A percentile compares a stretch with the other conserved stretches of the same genome.
Evolutionary conservation across 2,113 vertebrate species (phyloP).

Genomic region (Alligator sinensis): DNA sequence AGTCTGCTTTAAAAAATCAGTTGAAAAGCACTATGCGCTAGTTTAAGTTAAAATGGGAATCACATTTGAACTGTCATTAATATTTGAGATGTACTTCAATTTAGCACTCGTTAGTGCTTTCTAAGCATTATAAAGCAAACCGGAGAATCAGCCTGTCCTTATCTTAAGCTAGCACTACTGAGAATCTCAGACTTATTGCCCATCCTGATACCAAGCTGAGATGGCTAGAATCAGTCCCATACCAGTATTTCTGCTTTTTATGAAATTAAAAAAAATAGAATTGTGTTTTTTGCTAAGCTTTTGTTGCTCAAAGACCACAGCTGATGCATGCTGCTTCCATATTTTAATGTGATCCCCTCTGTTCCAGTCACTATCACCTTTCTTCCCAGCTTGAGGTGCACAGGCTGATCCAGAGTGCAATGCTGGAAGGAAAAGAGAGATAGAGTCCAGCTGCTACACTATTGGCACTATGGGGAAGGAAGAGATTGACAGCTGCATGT

Average conservation of each 20-base stretch:
- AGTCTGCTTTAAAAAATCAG: slow-evolving; percentile 17
- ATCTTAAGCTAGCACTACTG: slow-evolving; percentile 42
- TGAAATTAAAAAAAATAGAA: slow-evolving; percentile 60
- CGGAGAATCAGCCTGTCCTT: slow-evolving; percentile 37
- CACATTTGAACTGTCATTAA: slow-evolving; percentile 59
- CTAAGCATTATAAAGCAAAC: slow-evolving; percentile 73
- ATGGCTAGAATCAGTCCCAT: slow-evolving; percentile 28
- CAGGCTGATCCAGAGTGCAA: background rate
- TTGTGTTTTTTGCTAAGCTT: slow-evolving; percentile 35
- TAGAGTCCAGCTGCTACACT: background rate
- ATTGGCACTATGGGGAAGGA: background rate
- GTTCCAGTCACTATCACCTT: background rate
- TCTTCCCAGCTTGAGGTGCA: slow-evolving; percentile 8
- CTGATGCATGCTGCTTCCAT: slow-evolving; percentile 43
- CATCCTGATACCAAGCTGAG: slow-evolving; percentile 36
- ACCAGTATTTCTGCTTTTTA: slow-evolving; percentile 28
- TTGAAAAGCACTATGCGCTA: background rate
- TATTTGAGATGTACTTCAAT: slow-evolving; percentile 69
- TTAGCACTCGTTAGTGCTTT: slow-evolving; percentile 73
- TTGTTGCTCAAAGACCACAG: slow-evolving; percentile 41
- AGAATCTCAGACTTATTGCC: slow-evolving; percentile 56
- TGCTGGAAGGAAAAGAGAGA: background rate
- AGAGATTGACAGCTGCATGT: background rate
- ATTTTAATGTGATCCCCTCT: background rate
- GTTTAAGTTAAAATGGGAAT: slow-evolving; percentile 46